Evolutionary conservation across 2,797 vertebrate genomes (phyloP), one percentile per base, ranked within the genome.

Genomic region (Cossypha polioptera): DNA sequence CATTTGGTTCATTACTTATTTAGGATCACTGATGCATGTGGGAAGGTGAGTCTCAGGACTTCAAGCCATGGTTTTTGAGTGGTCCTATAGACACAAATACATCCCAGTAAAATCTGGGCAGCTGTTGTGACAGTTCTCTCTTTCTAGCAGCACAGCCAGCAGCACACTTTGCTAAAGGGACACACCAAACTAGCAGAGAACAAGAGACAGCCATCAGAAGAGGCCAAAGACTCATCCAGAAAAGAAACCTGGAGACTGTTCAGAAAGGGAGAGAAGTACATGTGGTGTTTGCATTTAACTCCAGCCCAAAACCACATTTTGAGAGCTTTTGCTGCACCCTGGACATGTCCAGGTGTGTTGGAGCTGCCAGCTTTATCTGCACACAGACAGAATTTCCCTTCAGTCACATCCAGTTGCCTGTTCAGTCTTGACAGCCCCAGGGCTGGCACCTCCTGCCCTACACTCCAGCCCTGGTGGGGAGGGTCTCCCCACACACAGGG

Each of bases 1-100:
- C 40, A 25, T 62, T 83, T 51, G 9, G 81, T 82, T 87, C 86
- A 85, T 89, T 65, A 85, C 53, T 87, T 94, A 92, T 90, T 92
- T 91, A 91, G 80, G 63, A 79, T 43, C 77, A 50, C 42, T 17
- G 53, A 74, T 36, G 77, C 3, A 4, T 4, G 2, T 8, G 38
- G 81, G 48, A 74, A 93, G 55, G 78, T 15, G 19, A 85, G 24
- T 22, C 26, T 85, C 55, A 87, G 63, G 33, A 31, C 63, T 45
- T 4, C 7, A 35, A 55, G 53, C 26, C 36, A 7, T 8, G 47
- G n/a, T 16, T 86, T 81, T 50, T 74, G 45, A 77, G 28, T 31
- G 31, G 12, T 65, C 17, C n/a, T 61, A 10, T 6, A 38, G 16
- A 35, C 45, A 69, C 20, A 77, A 50, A 58, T 6, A 20, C 11